phyloP scores from a whole-genome alignment of 1,140 invertebrate genomes.

The Gyrodactylus salaris region DNA sequence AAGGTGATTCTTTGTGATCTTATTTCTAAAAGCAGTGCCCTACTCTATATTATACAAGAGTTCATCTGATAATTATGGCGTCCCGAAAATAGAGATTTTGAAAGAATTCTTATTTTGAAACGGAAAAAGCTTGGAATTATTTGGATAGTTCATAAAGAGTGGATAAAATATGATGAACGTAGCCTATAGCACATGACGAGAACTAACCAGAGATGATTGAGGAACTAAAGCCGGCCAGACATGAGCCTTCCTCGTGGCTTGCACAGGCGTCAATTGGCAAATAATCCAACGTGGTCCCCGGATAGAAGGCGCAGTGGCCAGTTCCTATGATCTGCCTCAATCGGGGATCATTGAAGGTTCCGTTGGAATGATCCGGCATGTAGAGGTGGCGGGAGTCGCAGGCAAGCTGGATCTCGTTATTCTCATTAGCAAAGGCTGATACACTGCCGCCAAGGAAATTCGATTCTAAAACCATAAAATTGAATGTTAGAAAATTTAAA shows the following conservation, averaged over 20 bases:
- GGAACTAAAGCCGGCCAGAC: slow-evolving; percentile 6
- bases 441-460: slow-evolving; percentile 2
- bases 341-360: not conserved
- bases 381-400: not conserved
- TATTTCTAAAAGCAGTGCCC: not conserved
- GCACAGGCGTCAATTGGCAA: not conserved
- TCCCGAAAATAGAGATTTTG: no score
- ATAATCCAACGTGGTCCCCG: not conserved
- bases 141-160: not conserved
- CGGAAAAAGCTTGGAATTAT: not conserved
- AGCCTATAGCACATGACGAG: not conserved
- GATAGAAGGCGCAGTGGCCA: slow-evolving; percentile 1
- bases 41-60: no score
- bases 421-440: not conserved
- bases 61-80: no score
- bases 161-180: not conserved
- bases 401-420: not conserved
- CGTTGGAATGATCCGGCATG: not conserved
- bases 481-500: no score
- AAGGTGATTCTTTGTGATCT: not conserved
- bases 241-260: not conserved
- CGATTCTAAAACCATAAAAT: slow-evolving; percentile 4
- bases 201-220: not conserved
- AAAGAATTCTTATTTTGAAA: no score
- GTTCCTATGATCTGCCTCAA: not conserved